Evolutionary conservation across 2,113 vertebrate genomes (phyloP), one percentile per base, ranked within the genome.

Genomic region (Elanoides forficatus): DNA sequence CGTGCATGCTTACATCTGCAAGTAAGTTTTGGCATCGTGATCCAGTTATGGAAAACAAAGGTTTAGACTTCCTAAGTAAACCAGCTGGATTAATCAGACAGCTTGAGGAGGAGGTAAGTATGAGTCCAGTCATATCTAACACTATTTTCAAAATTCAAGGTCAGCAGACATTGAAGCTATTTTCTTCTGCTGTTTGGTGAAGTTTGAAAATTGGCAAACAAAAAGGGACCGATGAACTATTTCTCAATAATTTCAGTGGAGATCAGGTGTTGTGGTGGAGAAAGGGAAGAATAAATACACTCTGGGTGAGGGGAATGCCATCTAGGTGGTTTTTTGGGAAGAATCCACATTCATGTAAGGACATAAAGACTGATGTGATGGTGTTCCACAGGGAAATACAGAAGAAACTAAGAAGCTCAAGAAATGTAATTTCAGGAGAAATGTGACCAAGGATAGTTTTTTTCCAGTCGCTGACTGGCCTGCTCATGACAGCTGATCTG

Each of bases 101-200:
- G 81, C 63, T 9, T 6, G 30, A 79, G 34, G 45, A 74, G 59
- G 26, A 65, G 83, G 47, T 20, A 36, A 83, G 27, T 0, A 25
- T 3, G 14, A 60, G 17, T 30, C 48, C 20, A 43, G 5, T 20
- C 1, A 1, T 43, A 52, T 21, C 55, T 25, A 74, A 56, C 2
- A 14, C 8, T 5, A 8, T 5, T 48, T 45, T 7, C 42, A 71
- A 12, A 8, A 13, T 34, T 34, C 0, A 1, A 60, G 60, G 18
- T 6, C 52, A 86, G 56, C 66, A 63, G 26, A 55, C 43, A 58
- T 26, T 13, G 2, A 59, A 72, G 48, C 4, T 30, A 13, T 9
- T 3, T 53, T 27, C 14, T 71, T 29, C 72, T 67, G 5, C 19
- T 65, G 18, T 6, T 32, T 13, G 36, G 16, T 19, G 20, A 50